These are phyloP conservation scores for Momotus momota DNA, from an alignment of 2,797 vertebrate species.

Conservation along the genomic window DNA sequence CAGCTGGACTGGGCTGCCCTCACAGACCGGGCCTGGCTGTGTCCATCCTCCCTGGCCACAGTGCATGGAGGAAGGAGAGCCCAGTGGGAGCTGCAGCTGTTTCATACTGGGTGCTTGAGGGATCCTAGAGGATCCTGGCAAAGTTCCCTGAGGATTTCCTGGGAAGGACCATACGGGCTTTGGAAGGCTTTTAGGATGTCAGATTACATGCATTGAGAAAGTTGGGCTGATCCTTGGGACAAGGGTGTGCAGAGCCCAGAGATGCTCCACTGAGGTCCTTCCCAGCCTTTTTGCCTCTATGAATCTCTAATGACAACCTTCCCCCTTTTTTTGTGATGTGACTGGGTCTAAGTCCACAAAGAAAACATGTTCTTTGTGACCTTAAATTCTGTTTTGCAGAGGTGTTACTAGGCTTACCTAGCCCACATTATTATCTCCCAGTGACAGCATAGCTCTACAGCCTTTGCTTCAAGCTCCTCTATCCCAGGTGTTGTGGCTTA, in stretches of 20 bases:
- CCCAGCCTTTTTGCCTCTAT: not conserved
- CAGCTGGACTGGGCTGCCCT: not conserved
- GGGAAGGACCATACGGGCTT: not conserved
- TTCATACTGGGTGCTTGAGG: rapidly evolving
- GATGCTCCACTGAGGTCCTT: not conserved
- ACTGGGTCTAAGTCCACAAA: not conserved
- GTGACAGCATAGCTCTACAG: not conserved
- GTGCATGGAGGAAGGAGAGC: rapidly evolving
- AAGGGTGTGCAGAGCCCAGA: not conserved
- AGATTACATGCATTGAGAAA: not conserved
- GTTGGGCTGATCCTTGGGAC: not conserved
- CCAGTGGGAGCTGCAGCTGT: not conserved
- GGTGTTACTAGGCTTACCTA: not conserved
- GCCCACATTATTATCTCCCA: not conserved
- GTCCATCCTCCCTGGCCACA: not conserved
- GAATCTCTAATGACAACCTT: rapidly evolving
- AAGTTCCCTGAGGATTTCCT: not conserved
- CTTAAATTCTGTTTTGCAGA: not conserved
- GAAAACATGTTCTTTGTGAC: not conserved
- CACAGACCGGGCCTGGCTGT: rapidly evolving
- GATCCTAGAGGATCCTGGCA: not conserved
- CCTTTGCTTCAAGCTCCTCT: not conserved
- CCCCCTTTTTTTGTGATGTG: not conserved
- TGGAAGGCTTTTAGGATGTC: not conserved
- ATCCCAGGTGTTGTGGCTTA: not conserved